Evolutionary conservation across 1,140 invertebrate genomes (phyloP), one percentile per base, ranked within the genome.

Genomic region (Oncopodura yosiiana): DNA sequence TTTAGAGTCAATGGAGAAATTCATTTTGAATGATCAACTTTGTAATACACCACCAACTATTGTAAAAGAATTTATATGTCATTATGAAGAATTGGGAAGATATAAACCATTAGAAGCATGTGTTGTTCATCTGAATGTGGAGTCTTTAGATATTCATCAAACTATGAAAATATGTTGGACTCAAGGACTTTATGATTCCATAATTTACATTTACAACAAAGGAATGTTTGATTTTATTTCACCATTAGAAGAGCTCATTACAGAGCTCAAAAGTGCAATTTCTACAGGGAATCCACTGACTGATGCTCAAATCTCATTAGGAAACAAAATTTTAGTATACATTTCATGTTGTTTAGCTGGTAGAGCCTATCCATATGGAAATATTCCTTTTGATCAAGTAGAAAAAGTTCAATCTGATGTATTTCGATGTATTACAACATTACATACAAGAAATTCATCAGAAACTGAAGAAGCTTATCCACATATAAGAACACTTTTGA

Each of bases 261-360:
- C 77, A 0, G 69, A 78, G 19, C 65, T 80, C n/a, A 69, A 73
- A 53, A 68, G 66, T 41, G 67, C 67, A 14, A 53, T 77, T 21
- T 62, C 61, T 5, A 69, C 67, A 56, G 60, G 68, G 26, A 60
- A 58, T 42, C 63, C 67, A 32, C 57, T 68, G 46, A 68, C 65
- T 48, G 62, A 66, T 54, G 60, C 66, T 51, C 67, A 69, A 49
- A 69, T 76, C 5, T 66, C 65, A 30, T 69, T 89, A 19, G 94
- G 94, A 16, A 94, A 94, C 65, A 89, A 91, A 63, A 73, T 98
- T 49, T 71, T 99, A 46, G 84, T 98, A 11, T 96, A 94, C 67
- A 78, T 86, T 36, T 93, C 90, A 49, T 94, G 92, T 66, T 96
- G 93, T 68, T 74, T 99, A 60, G 86, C 87, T 19, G 94, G 94